phyloP scores from a whole-genome alignment of 2,888 invertebrate genomes.

The Zeuzera pyrina region DNA sequence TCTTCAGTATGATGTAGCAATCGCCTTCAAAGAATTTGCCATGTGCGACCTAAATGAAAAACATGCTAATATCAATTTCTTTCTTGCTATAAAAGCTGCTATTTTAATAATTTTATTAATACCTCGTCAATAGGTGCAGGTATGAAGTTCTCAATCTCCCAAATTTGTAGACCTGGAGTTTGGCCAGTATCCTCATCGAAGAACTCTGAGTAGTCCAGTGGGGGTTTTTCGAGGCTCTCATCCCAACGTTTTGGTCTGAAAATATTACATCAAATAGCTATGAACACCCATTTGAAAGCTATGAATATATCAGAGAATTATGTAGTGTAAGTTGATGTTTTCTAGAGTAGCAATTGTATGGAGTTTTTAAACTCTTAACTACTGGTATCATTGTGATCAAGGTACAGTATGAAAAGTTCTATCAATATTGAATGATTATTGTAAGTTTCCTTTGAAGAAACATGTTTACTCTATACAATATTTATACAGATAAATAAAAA shows the following conservation, averaged over 20 bases:
- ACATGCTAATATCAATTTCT: neutral
- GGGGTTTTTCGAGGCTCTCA: constrained; percentile 94
- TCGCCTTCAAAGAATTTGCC: constrained; percentile 99
- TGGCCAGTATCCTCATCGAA: constrained; percentile 97
- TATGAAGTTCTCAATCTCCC: constrained; percentile 99
- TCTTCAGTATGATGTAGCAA: constrained; percentile 97
- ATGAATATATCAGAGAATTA: too few relatives aligned
- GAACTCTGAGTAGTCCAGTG: constrained; percentile 96
- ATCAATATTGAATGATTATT: too few relatives aligned
- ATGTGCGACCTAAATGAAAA: constrained; percentile 76
- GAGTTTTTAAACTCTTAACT: too few relatives aligned
- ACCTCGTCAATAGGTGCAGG: constrained; percentile 95
- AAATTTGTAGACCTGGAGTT: constrained; percentile 91
- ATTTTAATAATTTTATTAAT: constrained; percentile 2
- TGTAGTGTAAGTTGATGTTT: too few relatives aligned
- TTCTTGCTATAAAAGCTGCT: neutral
- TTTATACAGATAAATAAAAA: too few relatives aligned
- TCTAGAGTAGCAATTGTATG: too few relatives aligned
- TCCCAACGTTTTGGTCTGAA: constrained; percentile 94
- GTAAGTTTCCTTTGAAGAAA: too few relatives aligned
- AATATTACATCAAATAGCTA: neutral
- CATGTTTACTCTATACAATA: too few relatives aligned
- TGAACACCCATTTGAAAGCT: too few relatives aligned
- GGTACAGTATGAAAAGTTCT: too few relatives aligned
- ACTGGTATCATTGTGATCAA: too few relatives aligned